These are phyloP conservation scores for Erpetoichthys calabaricus DNA, from an alignment of 2,797 vertebrate genomes.

Conservation along the genomic window DNA sequence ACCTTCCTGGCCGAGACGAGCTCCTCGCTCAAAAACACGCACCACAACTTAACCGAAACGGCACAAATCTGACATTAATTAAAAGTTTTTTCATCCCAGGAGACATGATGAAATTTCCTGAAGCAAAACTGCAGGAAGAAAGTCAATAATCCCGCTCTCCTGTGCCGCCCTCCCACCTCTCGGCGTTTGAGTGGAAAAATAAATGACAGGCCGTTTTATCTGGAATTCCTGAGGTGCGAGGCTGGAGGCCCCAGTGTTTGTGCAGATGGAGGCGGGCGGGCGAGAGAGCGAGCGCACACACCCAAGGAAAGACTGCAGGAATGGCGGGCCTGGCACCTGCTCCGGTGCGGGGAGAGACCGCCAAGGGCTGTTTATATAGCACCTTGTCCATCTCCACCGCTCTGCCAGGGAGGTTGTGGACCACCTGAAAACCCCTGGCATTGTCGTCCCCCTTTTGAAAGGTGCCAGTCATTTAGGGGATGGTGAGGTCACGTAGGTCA, in stretches of 20 bases:
- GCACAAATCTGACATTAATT: constrained; percentile 48
- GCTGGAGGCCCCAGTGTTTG: constrained; percentile 38
- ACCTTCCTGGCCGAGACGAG: not conserved
- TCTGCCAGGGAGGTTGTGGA: no score
- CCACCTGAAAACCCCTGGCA: no score
- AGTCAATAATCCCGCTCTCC: constrained; percentile 49
- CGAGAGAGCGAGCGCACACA: constrained; percentile 34
- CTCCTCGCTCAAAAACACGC: not conserved
- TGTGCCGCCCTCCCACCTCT: constrained; percentile 5
- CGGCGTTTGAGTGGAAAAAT: constrained; percentile 46
- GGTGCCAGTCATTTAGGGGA: no score
- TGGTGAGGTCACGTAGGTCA: no score
- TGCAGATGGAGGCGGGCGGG: constrained; percentile 54
- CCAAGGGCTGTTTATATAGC: no score
- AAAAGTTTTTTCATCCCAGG: constrained; percentile 33
- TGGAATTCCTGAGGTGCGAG: constrained; percentile 45
- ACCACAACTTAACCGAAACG: not conserved
- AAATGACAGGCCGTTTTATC: constrained; percentile 54
- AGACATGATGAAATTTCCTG: constrained; percentile 66
- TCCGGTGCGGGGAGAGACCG: no score
- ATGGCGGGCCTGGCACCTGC: constrained; percentile 35
- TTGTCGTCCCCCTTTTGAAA: no score
- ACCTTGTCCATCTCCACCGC: no score
- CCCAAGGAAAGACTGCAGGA: constrained; percentile 35
- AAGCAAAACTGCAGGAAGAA: constrained; percentile 47